Percentiles rank a stretch among this genome's conserved stretches.
These are phyloP conservation scores for Melinaea menophilus DNA, from an alignment of 2,888 invertebrate genomes.

Conservation along the genomic window DNA sequence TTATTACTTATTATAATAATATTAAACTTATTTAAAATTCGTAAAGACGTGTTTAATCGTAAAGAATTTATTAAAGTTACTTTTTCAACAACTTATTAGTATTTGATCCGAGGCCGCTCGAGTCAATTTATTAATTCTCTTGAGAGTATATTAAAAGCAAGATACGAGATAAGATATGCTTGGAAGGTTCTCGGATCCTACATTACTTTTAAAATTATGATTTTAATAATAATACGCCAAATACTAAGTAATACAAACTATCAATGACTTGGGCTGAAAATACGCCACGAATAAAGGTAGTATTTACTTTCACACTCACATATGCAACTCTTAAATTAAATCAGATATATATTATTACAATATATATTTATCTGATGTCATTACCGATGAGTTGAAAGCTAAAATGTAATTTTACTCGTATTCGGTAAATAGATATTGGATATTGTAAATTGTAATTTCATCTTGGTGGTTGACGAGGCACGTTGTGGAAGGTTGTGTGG, in stretches of 20 bases:
- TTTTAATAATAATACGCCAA: not conserved
- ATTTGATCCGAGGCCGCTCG: not conserved
- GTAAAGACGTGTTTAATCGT: not conserved
- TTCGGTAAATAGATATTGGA: not conserved
- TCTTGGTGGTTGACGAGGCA: not conserved
- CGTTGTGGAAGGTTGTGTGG: not conserved
- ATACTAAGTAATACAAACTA: too few species aligned
- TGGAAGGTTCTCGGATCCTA: not conserved
- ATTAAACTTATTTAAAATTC: not conserved
- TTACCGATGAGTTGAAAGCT: not conserved
- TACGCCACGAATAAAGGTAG: too few species aligned
- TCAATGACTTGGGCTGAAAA: too few species aligned
- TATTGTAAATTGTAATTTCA: not conserved
- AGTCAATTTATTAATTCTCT: constrained; percentile 4
- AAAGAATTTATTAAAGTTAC: not conserved
- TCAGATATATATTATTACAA: not conserved
- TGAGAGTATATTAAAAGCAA: not conserved
- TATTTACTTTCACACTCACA: too few species aligned
- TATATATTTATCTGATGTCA: not conserved
- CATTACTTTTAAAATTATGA: not conserved
- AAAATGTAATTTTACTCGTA: not conserved
- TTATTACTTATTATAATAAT: not conserved
- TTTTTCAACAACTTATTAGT: constrained; percentile 1
- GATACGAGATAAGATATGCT: constrained; percentile 3
- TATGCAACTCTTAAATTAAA: not conserved